Percentiles rank a stretch among this genome's conserved stretches.
phyloP scores from a whole-genome alignment of 2,113 vertebrate genomes.

The Oryctolagus cuniculus region mOryCun1.1 NC_091444.1:66518001-66518500 shows the following conservation, averaged over 20 bases:
- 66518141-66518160: neutral
- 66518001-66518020: neutral
- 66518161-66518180: neutral
- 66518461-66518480: neutral
- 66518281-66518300: conserved; percentile 20
- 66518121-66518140: neutral
- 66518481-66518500: neutral
- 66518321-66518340: conserved; percentile 42
- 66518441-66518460: neutral
- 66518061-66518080: neutral
- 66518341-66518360: conserved; percentile 43
- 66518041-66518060: neutral
- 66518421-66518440: conserved; percentile 21
- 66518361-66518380: conserved; percentile 31
- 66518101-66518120: neutral
- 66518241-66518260: neutral
- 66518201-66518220: neutral
- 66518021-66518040: neutral
- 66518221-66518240: neutral
- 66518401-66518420: conserved; percentile 42
- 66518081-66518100: neutral
- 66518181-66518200: neutral
- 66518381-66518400: conserved; percentile 24
- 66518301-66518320: conserved; percentile 46
- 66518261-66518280: neutral